phyloP scores from a whole-genome alignment of 1,140 invertebrate genomes.

The Eupristina koningsbergeri region DNA sequence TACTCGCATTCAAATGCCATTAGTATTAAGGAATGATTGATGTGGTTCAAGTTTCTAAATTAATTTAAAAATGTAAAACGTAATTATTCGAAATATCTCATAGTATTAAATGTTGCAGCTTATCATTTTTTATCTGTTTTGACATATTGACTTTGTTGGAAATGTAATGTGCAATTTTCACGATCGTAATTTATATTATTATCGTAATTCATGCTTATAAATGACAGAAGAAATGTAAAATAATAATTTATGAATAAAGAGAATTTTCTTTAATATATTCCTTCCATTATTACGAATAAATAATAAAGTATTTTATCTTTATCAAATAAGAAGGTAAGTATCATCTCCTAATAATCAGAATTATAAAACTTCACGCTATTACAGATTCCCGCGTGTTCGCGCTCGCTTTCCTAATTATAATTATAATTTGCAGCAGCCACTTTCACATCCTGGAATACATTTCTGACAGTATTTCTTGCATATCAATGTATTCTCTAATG shows the following conservation, averaged over 20 bases:
- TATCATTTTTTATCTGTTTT: not conserved
- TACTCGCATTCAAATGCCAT: too few relatives aligned
- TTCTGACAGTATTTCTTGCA: constrained; percentile 17
- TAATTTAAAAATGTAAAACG: not conserved
- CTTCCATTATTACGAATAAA: too few relatives aligned
- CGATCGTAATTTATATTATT: not conserved
- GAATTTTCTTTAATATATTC: not conserved
- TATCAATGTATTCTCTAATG: constrained; percentile 30
- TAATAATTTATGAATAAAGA: not conserved
- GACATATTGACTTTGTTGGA: not conserved
- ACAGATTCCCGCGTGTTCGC: not conserved
- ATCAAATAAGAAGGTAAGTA: too few relatives aligned
- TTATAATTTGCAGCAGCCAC: not conserved
- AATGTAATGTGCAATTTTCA: not conserved
- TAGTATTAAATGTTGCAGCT: not conserved
- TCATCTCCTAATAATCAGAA: not conserved
- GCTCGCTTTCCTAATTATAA: not conserved
- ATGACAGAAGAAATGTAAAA: not conserved
- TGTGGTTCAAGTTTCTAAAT: not conserved
- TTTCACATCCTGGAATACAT: not conserved
- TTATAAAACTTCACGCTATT: not conserved
- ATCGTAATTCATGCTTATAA: not conserved
- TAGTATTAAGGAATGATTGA: not conserved
- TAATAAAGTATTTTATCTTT: too few relatives aligned
- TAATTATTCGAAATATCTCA: not conserved